These are phyloP conservation scores for Natrix natrix DNA, from an alignment of 2,797 vertebrate species.

Conservation along the genomic window DNA sequence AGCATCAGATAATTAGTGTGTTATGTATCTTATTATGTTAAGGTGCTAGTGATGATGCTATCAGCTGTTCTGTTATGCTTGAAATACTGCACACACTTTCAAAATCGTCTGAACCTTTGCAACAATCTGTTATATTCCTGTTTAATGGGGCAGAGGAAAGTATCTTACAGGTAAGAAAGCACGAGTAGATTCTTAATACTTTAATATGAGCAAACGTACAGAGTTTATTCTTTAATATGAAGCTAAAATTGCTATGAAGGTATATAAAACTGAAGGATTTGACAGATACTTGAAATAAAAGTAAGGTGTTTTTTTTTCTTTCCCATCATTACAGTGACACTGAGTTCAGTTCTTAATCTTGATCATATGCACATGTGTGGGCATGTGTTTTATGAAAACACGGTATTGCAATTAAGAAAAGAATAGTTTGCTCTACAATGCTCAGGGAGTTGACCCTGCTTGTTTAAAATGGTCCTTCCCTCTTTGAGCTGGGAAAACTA, in stretches of 20 bases:
- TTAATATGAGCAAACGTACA: background rate
- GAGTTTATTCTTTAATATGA: background rate
- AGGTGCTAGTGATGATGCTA: conserved; percentile 97
- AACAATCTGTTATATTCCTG: conserved; percentile 91
- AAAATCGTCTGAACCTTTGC: conserved; percentile 80
- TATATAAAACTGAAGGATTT: background rate
- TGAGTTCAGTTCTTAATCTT: background rate
- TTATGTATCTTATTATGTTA: conserved; percentile 30
- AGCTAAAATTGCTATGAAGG: background rate
- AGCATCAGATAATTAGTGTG: background rate
- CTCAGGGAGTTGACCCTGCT: background rate
- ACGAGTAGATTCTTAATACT: conserved; percentile 19
- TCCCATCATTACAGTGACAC: background rate
- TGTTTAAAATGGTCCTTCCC: background rate
- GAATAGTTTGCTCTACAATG: background rate
- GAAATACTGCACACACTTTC: conserved; percentile 89
- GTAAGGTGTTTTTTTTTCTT: background rate
- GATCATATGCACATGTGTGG: background rate
- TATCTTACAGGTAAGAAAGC: conserved; percentile 85
- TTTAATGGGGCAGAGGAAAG: conserved; percentile 98
- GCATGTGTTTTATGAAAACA: background rate
- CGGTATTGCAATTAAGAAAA: background rate
- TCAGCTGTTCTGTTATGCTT: conserved; percentile 97
- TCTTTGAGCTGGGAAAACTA: background rate
- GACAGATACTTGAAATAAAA: background rate